phyloP scores from a whole-genome alignment of 2,797 vertebrate species.

The Odontamblyopus rebecca region DNA sequence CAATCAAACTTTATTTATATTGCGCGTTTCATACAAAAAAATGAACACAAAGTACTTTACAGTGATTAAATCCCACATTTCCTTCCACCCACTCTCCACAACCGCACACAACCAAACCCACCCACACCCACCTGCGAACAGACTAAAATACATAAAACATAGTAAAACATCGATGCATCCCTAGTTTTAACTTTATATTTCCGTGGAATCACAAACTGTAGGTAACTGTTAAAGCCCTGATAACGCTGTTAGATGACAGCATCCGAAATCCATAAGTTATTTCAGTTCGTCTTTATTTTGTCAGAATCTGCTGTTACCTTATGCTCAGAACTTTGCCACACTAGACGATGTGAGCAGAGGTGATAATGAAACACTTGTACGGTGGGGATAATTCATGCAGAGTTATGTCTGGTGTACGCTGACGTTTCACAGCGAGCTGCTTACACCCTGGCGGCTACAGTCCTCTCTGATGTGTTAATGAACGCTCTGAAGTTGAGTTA shows the following conservation, averaged over 20 bases:
- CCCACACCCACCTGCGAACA: too few species aligned
- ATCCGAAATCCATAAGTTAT: conserved; percentile 1
- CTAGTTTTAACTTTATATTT: too few species aligned
- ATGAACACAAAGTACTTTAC: too few species aligned
- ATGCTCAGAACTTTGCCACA: conserved; percentile 1
- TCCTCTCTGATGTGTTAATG: conserved; percentile 6
- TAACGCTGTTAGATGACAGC: neutral
- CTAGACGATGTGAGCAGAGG: conserved; percentile 14
- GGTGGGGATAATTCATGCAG: conserved; percentile 7
- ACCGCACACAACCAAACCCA: too few species aligned
- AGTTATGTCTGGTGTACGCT: neutral
- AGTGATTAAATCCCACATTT: too few species aligned
- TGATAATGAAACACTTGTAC: conserved; percentile 49
- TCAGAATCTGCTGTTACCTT: neutral
- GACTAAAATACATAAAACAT: too few species aligned
- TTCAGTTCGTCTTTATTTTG: conserved; percentile 14
- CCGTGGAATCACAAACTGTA: too few species aligned
- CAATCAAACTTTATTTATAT: too few species aligned
- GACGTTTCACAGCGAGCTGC: conserved; percentile 1
- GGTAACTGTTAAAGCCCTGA: neutral
- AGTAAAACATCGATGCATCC: too few species aligned
- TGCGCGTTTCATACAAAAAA: too few species aligned
- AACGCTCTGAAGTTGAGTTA: neutral
- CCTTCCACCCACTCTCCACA: too few species aligned
- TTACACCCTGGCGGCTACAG: neutral